Evolutionary conservation across 1,140 invertebrate species (phyloP).

Genomic region (Lysiphlebus fabarum): DNA sequence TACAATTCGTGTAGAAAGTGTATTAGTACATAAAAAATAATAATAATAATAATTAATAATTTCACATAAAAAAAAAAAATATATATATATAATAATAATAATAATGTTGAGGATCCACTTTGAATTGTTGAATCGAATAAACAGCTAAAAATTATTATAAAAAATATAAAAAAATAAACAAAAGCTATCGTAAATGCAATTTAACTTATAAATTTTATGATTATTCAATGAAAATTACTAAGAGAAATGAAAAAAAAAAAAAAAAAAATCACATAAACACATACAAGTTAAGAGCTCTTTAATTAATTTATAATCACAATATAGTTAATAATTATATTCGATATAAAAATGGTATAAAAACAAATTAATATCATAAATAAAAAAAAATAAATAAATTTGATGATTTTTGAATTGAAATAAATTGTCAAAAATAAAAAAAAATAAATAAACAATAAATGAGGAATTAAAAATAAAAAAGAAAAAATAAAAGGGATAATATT

Average conservation of each 20-base stretch:
- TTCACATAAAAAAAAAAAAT: not conserved
- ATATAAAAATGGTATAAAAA: too few species aligned
- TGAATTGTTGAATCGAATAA: constrained; percentile 44
- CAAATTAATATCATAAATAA: too few species aligned
- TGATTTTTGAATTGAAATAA: too few species aligned
- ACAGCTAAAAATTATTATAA: constrained; percentile 27
- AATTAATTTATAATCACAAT: constrained; percentile 55
- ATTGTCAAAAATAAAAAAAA: too few species aligned
- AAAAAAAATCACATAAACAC: constrained; percentile 47
- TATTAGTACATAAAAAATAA: not conserved
- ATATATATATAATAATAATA: constrained; percentile 15
- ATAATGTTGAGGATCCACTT: constrained; percentile 34
- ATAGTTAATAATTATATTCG: constrained; percentile 42
- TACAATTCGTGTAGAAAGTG: constrained; percentile 25
- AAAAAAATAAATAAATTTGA: too few species aligned
- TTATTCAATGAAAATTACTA: constrained; percentile 33
- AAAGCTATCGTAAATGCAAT: constrained; percentile 51
- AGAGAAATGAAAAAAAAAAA: constrained; percentile 38
- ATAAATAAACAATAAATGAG: too few species aligned
- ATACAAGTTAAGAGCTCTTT: constrained; percentile 51
- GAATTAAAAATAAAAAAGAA: too few species aligned
- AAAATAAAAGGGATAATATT: too few species aligned
- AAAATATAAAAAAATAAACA: constrained; percentile 31
- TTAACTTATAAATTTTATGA: constrained; percentile 19
- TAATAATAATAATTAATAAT: not conserved